phyloP scores from a whole-genome alignment of 2,113 vertebrate genomes.

The Hiodon tergisus region DNA sequence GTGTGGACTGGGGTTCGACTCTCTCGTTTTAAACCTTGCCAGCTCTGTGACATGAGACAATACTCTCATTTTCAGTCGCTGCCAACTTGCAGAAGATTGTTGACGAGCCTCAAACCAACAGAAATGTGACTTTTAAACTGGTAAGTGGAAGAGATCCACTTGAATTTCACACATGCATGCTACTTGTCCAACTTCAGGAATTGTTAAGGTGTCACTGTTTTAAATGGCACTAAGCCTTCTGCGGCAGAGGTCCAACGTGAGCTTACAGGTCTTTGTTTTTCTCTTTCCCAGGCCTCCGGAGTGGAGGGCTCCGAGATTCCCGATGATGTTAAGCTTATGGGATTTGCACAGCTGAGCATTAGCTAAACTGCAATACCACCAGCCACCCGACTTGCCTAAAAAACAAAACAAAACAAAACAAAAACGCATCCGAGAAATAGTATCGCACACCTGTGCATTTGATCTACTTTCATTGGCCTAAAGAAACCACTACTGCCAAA shows the following conservation, averaged over 20 bases:
- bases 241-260: neutral
- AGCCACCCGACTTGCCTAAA: slow-evolving; percentile 61
- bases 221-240: neutral
- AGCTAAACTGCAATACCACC: slow-evolving; percentile 71
- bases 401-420: neutral
- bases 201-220: neutral
- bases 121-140: slow-evolving; percentile 97
- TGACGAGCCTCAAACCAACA: slow-evolving; percentile 87
- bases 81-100: slow-evolving; percentile 99
- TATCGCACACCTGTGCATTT: slow-evolving; percentile 65
- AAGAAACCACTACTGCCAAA: slow-evolving; percentile 77
- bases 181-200: neutral
- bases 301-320: slow-evolving; percentile 89
- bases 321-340: slow-evolving; percentile 91
- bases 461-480: slow-evolving; percentile 72
- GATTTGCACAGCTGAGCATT: slow-evolving; percentile 98
- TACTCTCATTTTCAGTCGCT: slow-evolving; percentile 78
- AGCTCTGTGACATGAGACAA: slow-evolving; percentile 26
- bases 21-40: neutral
- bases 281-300: slow-evolving; percentile 77
- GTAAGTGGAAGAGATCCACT: slow-evolving; percentile 63
- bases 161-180: neutral
- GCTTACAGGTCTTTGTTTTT: neutral
- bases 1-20: no score
- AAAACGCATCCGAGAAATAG: slow-evolving; percentile 45